phyloP scores from a whole-genome alignment of 2,888 invertebrate genomes.

The Hemaris fuciformis region DNA sequence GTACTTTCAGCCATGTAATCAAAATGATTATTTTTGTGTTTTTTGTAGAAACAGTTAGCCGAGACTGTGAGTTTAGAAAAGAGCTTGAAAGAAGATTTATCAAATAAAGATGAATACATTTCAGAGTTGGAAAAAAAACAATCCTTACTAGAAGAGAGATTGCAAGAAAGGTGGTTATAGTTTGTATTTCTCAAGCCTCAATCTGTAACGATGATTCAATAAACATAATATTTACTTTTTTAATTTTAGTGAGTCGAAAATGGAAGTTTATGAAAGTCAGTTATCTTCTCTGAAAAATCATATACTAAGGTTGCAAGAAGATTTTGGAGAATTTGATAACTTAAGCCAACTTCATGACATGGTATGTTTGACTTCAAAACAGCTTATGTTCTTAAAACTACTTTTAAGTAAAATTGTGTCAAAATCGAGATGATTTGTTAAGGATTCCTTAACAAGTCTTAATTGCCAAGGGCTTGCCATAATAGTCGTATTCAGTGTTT shows the following conservation, averaged over 20 bases:
- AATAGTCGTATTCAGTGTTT: too few species aligned
- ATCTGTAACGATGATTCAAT: background rate
- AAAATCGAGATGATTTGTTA: too few species aligned
- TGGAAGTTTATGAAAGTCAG: constrained; percentile 58
- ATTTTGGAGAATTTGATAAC: constrained; percentile 61
- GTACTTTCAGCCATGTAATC: background rate
- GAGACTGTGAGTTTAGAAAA: constrained; percentile 40
- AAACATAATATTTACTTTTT: too few species aligned
- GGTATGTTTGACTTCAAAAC: constrained; percentile 36
- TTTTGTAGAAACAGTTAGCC: constrained; percentile 47
- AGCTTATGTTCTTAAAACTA: too few species aligned
- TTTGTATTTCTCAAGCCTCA: background rate
- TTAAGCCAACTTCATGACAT: constrained; percentile 53
- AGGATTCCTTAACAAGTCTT: too few species aligned
- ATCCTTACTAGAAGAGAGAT: constrained; percentile 44
- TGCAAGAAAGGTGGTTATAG: constrained; percentile 50
- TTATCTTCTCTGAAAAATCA: constrained; percentile 51
- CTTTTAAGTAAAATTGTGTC: background rate
- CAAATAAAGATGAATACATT: constrained; percentile 52
- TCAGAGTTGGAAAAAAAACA: constrained; percentile 52
- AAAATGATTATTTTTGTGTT: background rate
- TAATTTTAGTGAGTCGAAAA: constrained; percentile 55
- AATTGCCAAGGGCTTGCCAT: too few species aligned
- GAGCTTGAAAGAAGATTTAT: constrained; percentile 42
- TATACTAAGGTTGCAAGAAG: constrained; percentile 55